Percentiles rank a stretch among this genome's conserved stretches.
Evolutionary conservation across 2,888 invertebrate species (phyloP).

Genomic region (Sarcophaga subvicina): DNA sequence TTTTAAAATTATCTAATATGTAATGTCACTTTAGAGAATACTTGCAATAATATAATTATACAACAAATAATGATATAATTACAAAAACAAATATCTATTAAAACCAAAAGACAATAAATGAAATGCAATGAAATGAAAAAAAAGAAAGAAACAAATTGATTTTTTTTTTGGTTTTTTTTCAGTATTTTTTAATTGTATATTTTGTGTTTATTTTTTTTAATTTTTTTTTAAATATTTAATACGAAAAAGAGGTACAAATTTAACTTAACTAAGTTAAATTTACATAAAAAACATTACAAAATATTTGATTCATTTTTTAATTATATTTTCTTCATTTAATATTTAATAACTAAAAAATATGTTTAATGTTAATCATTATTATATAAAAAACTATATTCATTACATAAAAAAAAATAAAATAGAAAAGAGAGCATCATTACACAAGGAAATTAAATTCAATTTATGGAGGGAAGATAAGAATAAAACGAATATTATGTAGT

Average conservation of each 20-base stretch:
- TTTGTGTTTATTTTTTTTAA: constrained; percentile 50
- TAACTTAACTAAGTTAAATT: constrained; percentile 71
- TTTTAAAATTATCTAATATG: no score
- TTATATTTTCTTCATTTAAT: constrained; percentile 46
- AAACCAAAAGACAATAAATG: no score
- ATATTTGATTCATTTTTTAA: constrained; percentile 32
- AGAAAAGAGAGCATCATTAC: constrained; percentile 59
- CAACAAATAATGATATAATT: no score
- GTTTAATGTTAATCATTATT: constrained; percentile 64
- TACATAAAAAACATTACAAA: constrained; percentile 69
- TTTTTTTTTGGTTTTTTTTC: constrained; percentile 33
- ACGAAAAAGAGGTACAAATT: constrained; percentile 70
- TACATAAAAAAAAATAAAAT: constrained; percentile 65
- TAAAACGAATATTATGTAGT: constrained; percentile 50
- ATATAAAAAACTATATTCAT: constrained; percentile 66
- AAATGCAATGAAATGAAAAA: no score
- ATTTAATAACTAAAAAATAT: constrained; percentile 65
- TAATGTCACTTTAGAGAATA: no score
- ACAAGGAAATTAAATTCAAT: constrained; percentile 19
- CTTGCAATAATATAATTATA: no score
- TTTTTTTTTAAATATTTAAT: constrained; percentile 59
- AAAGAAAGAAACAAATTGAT: no score
- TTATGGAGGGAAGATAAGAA: constrained; percentile 47
- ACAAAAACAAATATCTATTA: no score
- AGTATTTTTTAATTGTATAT: constrained; percentile 55